Conservation (phyloP, 2,888 invertebrate species). For the Caenorhabditis sp. region DNA sequence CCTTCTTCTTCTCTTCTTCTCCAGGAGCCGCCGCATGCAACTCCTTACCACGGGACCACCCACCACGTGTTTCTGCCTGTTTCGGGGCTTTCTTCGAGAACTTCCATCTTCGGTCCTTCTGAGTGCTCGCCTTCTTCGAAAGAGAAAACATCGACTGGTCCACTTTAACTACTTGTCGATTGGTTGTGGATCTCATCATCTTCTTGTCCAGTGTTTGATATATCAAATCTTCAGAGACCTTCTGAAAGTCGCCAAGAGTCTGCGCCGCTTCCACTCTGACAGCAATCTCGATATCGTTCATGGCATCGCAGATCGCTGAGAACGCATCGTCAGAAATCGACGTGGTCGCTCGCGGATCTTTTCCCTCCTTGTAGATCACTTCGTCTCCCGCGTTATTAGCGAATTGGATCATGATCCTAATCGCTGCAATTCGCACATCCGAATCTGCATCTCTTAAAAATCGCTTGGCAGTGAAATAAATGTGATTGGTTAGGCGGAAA, state of each 20-base stretch:
- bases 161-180: slow-evolving; percentile 57
- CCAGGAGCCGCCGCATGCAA: slow-evolving; percentile 59
- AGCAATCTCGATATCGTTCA: slow-evolving; percentile 91
- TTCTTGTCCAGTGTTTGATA: slow-evolving; percentile 98
- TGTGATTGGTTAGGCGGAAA: background rate
- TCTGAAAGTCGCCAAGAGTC: slow-evolving; percentile 89
- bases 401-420: slow-evolving; percentile 63
- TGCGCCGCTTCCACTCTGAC: slow-evolving; percentile 82
- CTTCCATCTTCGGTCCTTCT: slow-evolving; percentile 44
- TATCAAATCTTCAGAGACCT: slow-evolving; percentile 92
- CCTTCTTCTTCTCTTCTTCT: slow-evolving; percentile 24
- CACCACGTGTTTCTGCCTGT: slow-evolving; percentile 34
- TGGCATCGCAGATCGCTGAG: slow-evolving; percentile 93
- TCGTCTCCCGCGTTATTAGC: slow-evolving; percentile 46
- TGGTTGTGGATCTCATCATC: slow-evolving; percentile 92
- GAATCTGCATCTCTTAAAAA: slow-evolving; percentile 67
- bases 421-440: slow-evolving; percentile 68
- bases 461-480: slow-evolving; percentile 47
- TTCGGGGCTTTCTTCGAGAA: slow-evolving; percentile 47
- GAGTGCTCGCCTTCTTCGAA: slow-evolving; percentile 26
- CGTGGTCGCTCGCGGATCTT: background rate
- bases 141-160: slow-evolving; percentile 59
- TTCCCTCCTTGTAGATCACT: background rate
- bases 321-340: slow-evolving; percentile 91
- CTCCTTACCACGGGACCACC: slow-evolving; percentile 72